Evolutionary conservation across 2,797 vertebrate species (phyloP).

Genomic region (Chrosomus eos): DNA sequence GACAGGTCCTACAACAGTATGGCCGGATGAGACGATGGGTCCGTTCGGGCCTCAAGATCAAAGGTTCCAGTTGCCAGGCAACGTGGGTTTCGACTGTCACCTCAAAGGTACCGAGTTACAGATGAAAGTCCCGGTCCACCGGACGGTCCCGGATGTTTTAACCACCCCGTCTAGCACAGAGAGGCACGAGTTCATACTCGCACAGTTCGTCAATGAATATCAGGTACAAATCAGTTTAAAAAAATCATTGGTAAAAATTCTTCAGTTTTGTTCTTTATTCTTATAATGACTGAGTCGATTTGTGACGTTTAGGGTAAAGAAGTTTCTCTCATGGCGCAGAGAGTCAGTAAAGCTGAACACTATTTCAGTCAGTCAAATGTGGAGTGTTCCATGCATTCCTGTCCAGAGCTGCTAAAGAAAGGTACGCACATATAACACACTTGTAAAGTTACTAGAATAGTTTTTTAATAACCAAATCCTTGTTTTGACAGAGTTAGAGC

Average conservation of each 20-base stretch:
- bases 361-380: conserved; percentile 89
- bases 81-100: conserved; percentile 92
- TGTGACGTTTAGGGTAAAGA: conserved; percentile 75
- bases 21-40: conserved; percentile 96
- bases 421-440: conserved; percentile 70
- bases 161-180: conserved; percentile 83
- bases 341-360: conserved; percentile 83
- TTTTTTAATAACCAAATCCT: background rate
- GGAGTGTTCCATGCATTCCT: conserved; percentile 88
- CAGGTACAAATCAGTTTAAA: conserved; percentile 76
- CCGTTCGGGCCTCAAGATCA: conserved; percentile 96
- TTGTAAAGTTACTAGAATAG: background rate
- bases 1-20: conserved; percentile 88
- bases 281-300: background rate
- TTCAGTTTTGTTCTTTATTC: background rate
- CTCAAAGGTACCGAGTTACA: conserved; percentile 81
- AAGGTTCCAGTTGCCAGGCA: conserved; percentile 93
- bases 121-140: conserved; percentile 70
- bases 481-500: conserved; percentile 83
- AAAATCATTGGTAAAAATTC: background rate
- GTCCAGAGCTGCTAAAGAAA: conserved; percentile 90
- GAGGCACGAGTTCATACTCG: conserved; percentile 91
- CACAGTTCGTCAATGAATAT: conserved; percentile 89
- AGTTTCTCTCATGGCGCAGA: conserved; percentile 72
- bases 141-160: conserved; percentile 85